Conservation (phyloP, 2,888 invertebrate genomes). For the Protodeltote pygarga region DNA sequence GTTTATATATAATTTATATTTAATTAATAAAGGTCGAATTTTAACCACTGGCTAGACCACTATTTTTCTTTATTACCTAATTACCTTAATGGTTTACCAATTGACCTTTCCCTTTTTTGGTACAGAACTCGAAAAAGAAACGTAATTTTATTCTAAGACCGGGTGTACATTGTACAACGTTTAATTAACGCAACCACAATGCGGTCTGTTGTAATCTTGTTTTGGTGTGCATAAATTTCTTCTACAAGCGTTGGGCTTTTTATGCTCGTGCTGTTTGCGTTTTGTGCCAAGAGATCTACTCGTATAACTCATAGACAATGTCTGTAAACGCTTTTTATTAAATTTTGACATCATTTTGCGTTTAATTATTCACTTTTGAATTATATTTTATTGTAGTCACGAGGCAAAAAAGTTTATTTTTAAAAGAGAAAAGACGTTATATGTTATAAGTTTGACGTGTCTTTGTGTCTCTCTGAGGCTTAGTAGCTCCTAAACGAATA, state of each 20-base stretch:
- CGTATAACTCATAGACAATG: constrained; percentile 6
- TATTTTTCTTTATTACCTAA: too few species aligned
- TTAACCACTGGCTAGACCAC: too few species aligned
- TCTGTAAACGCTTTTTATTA: constrained; percentile 5
- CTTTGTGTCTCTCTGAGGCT: too few species aligned
- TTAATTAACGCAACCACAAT: constrained; percentile 15
- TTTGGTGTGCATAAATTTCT: constrained; percentile 30
- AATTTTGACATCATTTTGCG: constrained; percentile 1
- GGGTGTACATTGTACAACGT: constrained; percentile 3
- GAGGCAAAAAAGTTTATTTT: too few species aligned
- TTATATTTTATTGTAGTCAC: too few species aligned
- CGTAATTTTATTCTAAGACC: not conserved
- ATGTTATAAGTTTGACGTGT: too few species aligned
- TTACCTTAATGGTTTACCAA: too few species aligned
- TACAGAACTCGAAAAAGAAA: not conserved
- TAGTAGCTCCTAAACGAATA: too few species aligned
- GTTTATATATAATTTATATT: too few species aligned
- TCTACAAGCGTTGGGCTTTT: constrained; percentile 26
- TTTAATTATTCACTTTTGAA: not conserved
- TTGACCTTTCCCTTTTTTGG: not conserved
- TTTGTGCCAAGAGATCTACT: constrained; percentile 29
- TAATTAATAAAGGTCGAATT: too few species aligned
- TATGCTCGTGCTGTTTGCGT: constrained; percentile 15
- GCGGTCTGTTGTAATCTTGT: constrained; percentile 33
- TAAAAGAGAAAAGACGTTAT: too few species aligned